Base-by-base conservation (phyloP, 1,140 invertebrate species). In the Lepidostoma basale region DNA sequence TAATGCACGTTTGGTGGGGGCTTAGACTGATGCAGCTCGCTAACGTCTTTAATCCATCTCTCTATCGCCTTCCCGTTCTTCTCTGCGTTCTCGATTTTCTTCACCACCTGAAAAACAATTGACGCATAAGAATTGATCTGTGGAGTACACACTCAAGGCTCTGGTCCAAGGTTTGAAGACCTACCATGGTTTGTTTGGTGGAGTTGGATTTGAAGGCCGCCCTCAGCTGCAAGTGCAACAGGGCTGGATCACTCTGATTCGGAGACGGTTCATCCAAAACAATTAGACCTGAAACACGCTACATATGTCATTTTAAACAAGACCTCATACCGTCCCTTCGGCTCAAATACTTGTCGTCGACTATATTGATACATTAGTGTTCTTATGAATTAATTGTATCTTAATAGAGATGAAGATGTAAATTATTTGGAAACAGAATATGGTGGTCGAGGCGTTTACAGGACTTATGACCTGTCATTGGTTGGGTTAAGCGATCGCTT, bases 251-350 rank as follows among this genome's bases (percentile, higher is more conserved):
- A 64, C 95, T 97, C 82, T 99, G 98, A 70, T 93, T 90, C 0
- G 93, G 89, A 47, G 93, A 92, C 0, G 98, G 98, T 77, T 99
- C 98, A 78, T 99, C 98, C 23, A 99, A 79, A 1, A 97, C 89
- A 2, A 86, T 88, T 25, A 99, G 77, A 3, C 98, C 98, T 49
- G 95, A 73, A 54, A 66, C 45, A 58, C n/a, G 20, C 52, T 70
- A 71, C 8, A n/a, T 0, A 30, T 3, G 14, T 42, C 39, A 42
- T 42, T n/a, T n/a, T n/a, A 22, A 64, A 16, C 14, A n/a, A n/a
- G n/a, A n/a, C n/a, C n/a, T n/a, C n/a, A n/a, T n/a, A n/a, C n/a
- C n/a, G n/a, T n/a, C n/a, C n/a, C n/a, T n/a, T n/a, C n/a, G n/a
- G n/a, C n/a, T n/a, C n/a, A n/a, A n/a, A n/a, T n/a, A n/a, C n/a